Conservation (phyloP, 2,797 vertebrate genomes). For the Ciconia nigra region DNA sequence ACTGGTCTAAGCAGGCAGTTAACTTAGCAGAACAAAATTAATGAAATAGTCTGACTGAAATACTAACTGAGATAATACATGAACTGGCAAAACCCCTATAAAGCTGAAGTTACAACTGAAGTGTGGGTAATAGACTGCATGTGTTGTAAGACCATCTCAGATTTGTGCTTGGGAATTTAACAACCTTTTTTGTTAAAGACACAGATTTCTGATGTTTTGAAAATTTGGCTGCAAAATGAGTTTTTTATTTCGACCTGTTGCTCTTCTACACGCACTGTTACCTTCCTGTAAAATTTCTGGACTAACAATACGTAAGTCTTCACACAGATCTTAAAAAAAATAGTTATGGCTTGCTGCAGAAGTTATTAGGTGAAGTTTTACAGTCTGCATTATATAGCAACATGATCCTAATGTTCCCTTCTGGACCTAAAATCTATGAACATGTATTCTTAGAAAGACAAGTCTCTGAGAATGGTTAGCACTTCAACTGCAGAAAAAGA, state of each 20-base stretch:
- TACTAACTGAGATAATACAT: neutral
- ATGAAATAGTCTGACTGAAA: neutral
- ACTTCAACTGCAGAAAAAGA: neutral
- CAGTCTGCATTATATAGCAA: neutral
- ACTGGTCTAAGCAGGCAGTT: neutral
- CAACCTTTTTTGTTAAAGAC: neutral
- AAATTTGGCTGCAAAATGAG: neutral
- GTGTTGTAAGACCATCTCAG: neutral
- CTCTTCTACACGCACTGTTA: neutral
- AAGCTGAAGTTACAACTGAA: neutral
- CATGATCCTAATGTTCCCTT: neutral
- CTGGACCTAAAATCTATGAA: neutral
- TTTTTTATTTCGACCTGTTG: neutral
- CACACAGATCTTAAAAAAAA: neutral
- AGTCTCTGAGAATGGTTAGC: neutral
- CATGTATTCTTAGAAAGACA: neutral
- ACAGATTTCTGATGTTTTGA: rapidly evolving
- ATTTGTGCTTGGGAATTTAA: neutral
- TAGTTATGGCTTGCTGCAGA: neutral
- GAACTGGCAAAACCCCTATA: neutral
- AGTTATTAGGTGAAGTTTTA: neutral
- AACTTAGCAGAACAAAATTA: neutral
- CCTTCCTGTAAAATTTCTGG: neutral
- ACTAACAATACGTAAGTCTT: neutral
- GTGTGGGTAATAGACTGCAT: neutral